Evolutionary conservation across 2,888 invertebrate genomes (phyloP), one percentile per base, ranked within the genome.

Genomic region (Rhagonycha fulva): DNA sequence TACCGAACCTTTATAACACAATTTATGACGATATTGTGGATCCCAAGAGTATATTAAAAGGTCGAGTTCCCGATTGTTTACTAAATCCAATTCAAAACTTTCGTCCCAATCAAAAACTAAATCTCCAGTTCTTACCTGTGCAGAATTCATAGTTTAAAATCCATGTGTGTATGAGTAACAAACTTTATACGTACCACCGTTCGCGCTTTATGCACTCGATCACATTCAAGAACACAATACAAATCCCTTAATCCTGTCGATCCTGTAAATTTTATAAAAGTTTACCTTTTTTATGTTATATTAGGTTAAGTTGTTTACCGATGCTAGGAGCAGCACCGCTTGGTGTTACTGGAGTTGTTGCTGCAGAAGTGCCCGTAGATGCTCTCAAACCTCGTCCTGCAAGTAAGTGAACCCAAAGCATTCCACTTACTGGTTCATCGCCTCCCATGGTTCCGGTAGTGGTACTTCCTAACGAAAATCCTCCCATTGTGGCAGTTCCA

Each of bases 21-120:
- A 91, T 87, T 98, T 96, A 89, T 98, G 99, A 84, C 99, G 92
- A 86, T 97, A 97, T 87, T 98, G 98, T 0, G 98, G 98, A 89
- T 99, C 99, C 99, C 99, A 99, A 9, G 98, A 98, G 89, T 99
- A 99, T 70, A 99, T 97, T 81, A 99, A 91, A 81, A 99, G 94
- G 85, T 99, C 98, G 81, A 99, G 90, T 87, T 98, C 97, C 83
- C 96, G 93, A 85, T 98, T 98, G 85, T 96, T 95, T 63, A 98
- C 97, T 78, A 99, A 90, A 86, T 99, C 99, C 84, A 99, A 90
- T 87, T 99, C 99, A 86, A 99, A 99, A 14, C 97, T 97, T 87
- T 99, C 99, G 86, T 99, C 98, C 99, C 99, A 99, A 88, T 99
- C 98, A 87, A 98, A 99, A 86, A 97, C 96, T 68, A 98, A 91